A percentile compares a stretch with the other conserved stretches of the same genome.
phyloP scores from a whole-genome alignment of 1,140 invertebrate species.

The Aphidius ervi region DNA sequence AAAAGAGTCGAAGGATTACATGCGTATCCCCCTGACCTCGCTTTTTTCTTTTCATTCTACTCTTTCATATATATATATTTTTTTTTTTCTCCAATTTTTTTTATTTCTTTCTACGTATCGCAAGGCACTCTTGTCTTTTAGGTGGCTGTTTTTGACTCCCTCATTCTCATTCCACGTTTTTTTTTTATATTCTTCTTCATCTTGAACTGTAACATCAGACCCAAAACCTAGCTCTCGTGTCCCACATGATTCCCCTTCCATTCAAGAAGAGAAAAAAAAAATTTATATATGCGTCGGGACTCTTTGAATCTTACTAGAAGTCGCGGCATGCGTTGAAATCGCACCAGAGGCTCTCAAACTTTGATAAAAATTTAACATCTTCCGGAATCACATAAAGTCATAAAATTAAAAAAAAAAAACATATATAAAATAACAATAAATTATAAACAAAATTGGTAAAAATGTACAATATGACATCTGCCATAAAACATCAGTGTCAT shows the following conservation, averaged over 20 bases:
- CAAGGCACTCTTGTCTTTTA: conserved; percentile 11
- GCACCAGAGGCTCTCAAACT: conserved; percentile 10
- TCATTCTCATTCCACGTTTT: neutral
- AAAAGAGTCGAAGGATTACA: conserved; percentile 27
- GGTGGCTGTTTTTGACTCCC: conserved; percentile 3
- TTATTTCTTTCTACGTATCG: neutral
- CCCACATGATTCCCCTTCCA: no score
- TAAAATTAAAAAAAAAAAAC: no score
- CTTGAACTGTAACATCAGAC: no score
- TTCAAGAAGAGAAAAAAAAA: no score
- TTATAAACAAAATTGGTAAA: conserved; percentile 7
- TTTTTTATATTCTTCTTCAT: neutral
- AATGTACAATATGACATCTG: neutral
- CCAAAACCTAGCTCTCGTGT: no score
- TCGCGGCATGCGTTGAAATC: conserved; percentile 7
- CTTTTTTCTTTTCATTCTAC: conserved; percentile 11
- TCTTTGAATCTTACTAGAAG: conserved; percentile 10
- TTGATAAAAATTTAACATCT: conserved; percentile 2
- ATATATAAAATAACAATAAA: neutral
- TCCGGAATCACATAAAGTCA: neutral
- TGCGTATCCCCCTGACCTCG: conserved; percentile 22
- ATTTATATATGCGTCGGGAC: neutral
- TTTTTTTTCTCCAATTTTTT: conserved; percentile 8
- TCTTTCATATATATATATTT: conserved; percentile 3
- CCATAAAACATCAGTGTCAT: conserved; percentile 8